phyloP scores from a whole-genome alignment of 2,797 vertebrate species.

The Intellagama lesueurii region DNA sequence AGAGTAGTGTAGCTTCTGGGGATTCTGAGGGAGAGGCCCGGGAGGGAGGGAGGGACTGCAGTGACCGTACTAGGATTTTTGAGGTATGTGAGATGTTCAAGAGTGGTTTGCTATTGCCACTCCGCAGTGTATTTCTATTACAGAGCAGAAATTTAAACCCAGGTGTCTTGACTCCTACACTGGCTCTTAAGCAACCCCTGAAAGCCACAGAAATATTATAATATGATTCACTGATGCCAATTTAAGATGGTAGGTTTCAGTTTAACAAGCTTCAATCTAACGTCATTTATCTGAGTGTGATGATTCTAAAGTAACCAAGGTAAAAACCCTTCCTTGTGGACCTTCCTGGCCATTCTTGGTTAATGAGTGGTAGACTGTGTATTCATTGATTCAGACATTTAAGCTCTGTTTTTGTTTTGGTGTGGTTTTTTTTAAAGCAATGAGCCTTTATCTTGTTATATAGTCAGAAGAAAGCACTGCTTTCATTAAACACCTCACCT shows the following conservation, averaged over 20 bases:
- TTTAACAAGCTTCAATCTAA: neutral
- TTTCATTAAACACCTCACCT: slow-evolving; percentile 1
- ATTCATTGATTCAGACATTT: slow-evolving; percentile 4
- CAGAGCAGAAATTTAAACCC: neutral
- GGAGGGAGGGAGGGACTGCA: too few species aligned
- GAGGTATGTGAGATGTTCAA: too few species aligned
- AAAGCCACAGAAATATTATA: neutral
- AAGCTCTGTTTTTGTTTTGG: neutral
- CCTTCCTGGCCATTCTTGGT: neutral
- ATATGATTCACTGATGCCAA: neutral
- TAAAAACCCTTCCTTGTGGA: neutral
- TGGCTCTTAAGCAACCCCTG: neutral
- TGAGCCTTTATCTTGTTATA: neutral
- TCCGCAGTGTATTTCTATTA: neutral
- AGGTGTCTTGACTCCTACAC: neutral
- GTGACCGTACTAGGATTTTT: too few species aligned
- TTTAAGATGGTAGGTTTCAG: neutral
- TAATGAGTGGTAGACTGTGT: neutral
- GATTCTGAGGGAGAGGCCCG: too few species aligned
- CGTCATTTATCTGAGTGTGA: neutral
- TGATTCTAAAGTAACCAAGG: neutral
- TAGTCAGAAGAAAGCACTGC: neutral
- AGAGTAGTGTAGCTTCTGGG: too few species aligned
- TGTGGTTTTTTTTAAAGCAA: neutral
- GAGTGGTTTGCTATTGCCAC: too few species aligned